Evolutionary conservation across 2,888 invertebrate species (phyloP), one percentile per base, ranked within the genome.

Genomic region (Sarcophaga variegata): DNA sequence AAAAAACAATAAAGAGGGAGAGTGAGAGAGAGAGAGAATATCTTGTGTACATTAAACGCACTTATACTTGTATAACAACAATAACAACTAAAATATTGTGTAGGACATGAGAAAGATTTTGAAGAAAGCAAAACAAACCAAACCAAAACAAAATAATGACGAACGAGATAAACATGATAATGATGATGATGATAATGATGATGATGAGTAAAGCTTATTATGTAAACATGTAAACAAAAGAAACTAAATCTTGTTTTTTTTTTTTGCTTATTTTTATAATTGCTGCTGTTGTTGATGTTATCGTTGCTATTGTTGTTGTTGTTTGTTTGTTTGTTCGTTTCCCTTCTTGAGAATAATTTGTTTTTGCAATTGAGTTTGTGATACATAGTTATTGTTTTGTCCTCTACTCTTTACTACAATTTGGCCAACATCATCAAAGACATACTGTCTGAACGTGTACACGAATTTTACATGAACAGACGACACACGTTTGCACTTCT

Each of bases 291-390:
- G 17, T 25, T 72, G 22, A n/a, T 83, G 69, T 11, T 20, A 8
- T 60, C 63, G 12, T 67, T 66, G 27, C 77, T 62, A 11, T 37
- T 37, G 37, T 59, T 63, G 22, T 49, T 78, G 60, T 54, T 27
- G 8, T 54, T 37, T 59, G 6, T 11, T 63, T 17, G 62, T 10
- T 37, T 74, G 4, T 4, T 17, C 54, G 60, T 67, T 62, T 49
- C 72, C 54, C 11, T 74, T 72, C 78, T 77, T 85, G 87, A 88
- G 88, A 88, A 88, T 89, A 88, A 88, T 89, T 88, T 86, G 71
- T 85, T 72, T 89, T 80, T 84, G 88, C 79, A 77, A 87, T 79
- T 49, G 74, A 37, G 37, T 10, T 37, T 37, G 37, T 37, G 37
- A 37, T 37, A 37, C 37, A 3, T 47, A 49, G n/a, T 60, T 74